Evolutionary conservation across 2,797 vertebrate species (phyloP).

Genomic region (Pipistrellus pygmaeus): DNA sequence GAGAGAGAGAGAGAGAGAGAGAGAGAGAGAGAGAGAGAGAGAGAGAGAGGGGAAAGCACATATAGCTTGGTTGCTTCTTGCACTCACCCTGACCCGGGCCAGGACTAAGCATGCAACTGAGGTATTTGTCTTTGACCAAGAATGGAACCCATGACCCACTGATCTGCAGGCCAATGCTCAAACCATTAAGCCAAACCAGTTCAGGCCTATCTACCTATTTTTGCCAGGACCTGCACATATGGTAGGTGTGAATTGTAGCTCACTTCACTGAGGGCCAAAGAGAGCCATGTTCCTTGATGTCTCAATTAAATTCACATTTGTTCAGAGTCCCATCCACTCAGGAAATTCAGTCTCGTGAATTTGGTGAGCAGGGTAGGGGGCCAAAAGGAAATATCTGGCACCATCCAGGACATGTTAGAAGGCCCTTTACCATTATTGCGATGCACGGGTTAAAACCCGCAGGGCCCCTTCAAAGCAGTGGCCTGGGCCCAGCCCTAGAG

Average conservation of each 20-base stretch:
- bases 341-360: slow-evolving; percentile 9
- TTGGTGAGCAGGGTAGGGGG: not conserved
- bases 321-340: not conserved
- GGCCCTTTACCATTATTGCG: not conserved
- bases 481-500: not conserved
- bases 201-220: not conserved
- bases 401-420: not conserved
- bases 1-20: too few species aligned
- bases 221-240: not conserved
- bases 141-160: too few species aligned
- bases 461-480: not conserved
- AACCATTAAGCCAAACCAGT: too few species aligned
- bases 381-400: not conserved
- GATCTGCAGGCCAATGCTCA: too few species aligned
- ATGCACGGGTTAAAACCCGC: not conserved
- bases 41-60: too few species aligned
- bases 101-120: too few species aligned
- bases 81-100: too few species aligned
- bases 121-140: too few species aligned
- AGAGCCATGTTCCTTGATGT: not conserved
- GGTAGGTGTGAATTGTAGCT: not conserved
- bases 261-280: not conserved
- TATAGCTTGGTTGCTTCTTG: too few species aligned
- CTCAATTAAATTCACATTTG: not conserved
- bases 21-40: too few species aligned